Evolutionary conservation across 2,797 vertebrate genomes (phyloP), one percentile per base, ranked within the genome.

Genomic region (Phalloptychus januarius): DNA sequence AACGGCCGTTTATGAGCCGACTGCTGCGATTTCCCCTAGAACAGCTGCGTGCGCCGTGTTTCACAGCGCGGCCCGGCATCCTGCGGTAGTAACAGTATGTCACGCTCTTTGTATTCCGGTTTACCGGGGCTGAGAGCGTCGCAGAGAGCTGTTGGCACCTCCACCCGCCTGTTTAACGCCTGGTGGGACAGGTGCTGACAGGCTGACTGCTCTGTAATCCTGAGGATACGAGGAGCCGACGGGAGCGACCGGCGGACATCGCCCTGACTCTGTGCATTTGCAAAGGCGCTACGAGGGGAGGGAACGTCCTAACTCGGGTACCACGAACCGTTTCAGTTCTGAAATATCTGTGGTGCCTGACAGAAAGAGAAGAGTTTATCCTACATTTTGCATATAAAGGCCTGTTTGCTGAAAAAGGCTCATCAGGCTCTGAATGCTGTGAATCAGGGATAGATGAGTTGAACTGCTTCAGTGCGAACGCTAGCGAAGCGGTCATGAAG

Each of bases 171-270:
- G 88, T 92, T 94, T 95, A 91, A 88, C 94, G 83, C 94, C 91
- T 88, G 85, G 91, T 93, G 90, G 91, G 92, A 92, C 90, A 94
- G 93, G 92, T 94, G 94, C 92, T 90, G 88, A 93, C 92, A 93
- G 86, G 81, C 84, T 76, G 76, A 84, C 90, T 86, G 87, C 80
- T 86, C 88, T 86, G 87, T 93, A 85, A 91, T 92, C 89, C 90
- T 78, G 71, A 76, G 87, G 84, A 89, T 88, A 88, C 86, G 84
- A 69, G 86, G 83, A 92, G 88, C 87, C 91, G 92, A 90, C 82
- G 80, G 82, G 85, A 88, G 86, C 84, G 89, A 83, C 85, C 79
- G 7, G 45, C 72, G 61, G 13, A 71, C 67, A 31, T 69, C 54
- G 10, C 67, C 44, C 77, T 63, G 75, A 77, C 44, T 67, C 65